Conservation (phyloP, 2,797 vertebrate genomes). For the Threskiornis aethiopicus region DNA sequence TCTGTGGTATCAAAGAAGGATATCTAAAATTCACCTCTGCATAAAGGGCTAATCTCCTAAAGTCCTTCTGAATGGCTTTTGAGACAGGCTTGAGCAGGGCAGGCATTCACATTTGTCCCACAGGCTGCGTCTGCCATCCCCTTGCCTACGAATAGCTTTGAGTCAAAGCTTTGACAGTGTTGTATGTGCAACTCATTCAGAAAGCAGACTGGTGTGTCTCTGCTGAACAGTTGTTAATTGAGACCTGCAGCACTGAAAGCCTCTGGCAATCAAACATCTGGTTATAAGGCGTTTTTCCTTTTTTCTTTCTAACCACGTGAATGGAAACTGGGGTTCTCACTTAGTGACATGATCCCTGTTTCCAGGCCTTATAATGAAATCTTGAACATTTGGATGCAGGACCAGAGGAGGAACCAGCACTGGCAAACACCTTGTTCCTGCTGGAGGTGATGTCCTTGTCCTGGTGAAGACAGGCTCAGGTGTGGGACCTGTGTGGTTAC, state of each 20-base stretch:
- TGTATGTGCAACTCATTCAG: not conserved
- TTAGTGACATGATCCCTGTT: not conserved
- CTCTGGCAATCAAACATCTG: not conserved
- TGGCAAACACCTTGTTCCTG: not conserved
- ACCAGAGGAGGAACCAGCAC: not conserved
- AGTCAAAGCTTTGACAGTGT: not conserved
- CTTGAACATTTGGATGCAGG: fast-evolving
- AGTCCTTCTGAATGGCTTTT: not conserved
- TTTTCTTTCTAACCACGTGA: not conserved
- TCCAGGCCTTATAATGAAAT: not conserved
- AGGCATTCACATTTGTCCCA: not conserved
- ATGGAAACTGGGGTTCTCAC: not conserved
- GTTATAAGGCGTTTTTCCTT: not conserved
- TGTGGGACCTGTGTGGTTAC: not conserved
- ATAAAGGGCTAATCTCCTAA: not conserved
- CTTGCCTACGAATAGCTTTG: not conserved
- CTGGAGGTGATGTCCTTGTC: not conserved
- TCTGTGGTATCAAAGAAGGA: not conserved
- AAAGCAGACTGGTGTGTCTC: not conserved
- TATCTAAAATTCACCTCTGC: not conserved
- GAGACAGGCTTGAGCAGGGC: not conserved
- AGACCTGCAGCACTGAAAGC: not conserved
- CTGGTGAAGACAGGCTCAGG: not conserved
- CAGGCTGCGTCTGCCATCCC: not conserved
- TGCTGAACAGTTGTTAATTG: not conserved